Conservation (phyloP, 2,888 invertebrate genomes). For the Plagiodera versicolora region DNA sequence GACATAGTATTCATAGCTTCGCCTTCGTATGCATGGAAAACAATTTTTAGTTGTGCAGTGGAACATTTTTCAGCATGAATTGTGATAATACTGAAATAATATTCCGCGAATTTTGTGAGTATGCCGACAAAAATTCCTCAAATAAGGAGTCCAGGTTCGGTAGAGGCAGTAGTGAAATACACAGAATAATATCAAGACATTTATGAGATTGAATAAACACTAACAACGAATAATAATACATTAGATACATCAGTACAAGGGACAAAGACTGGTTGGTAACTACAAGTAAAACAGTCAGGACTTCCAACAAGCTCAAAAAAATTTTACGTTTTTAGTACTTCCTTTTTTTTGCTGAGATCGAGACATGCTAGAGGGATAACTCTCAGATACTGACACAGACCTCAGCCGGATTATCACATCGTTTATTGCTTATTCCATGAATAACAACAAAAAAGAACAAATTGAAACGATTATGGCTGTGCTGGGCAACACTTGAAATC, state of each 20-base stretch:
- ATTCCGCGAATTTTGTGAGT: too few relatives aligned
- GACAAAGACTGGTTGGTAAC: constrained; percentile 43
- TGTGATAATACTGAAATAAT: too few relatives aligned
- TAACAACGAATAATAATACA: constrained; percentile 40
- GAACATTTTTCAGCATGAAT: too few relatives aligned
- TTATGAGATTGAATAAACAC: constrained; percentile 40
- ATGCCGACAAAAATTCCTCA: too few relatives aligned
- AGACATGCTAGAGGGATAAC: constrained; percentile 14
- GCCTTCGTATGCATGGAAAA: too few relatives aligned
- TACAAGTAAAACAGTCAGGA: constrained; percentile 43
- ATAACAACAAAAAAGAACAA: neutral
- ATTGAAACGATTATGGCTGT: neutral
- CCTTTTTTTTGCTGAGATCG: constrained; percentile 17
- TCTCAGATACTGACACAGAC: constrained; percentile 23
- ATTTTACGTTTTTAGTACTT: constrained; percentile 23
- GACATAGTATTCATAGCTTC: too few relatives aligned
- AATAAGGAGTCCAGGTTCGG: neutral
- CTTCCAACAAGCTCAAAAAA: constrained; percentile 34
- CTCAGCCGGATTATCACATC: constrained; percentile 42
- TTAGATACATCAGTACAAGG: constrained; percentile 43
- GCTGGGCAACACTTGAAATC: neutral
- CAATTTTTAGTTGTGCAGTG: too few relatives aligned
- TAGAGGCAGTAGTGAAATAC: constrained; percentile 11
- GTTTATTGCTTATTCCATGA: constrained; percentile 41
- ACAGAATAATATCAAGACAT: constrained; percentile 40